These are phyloP conservation scores for Bostrychus sinensis DNA, from an alignment of 2,113 vertebrate species.

Conservation along the genomic window DNA sequence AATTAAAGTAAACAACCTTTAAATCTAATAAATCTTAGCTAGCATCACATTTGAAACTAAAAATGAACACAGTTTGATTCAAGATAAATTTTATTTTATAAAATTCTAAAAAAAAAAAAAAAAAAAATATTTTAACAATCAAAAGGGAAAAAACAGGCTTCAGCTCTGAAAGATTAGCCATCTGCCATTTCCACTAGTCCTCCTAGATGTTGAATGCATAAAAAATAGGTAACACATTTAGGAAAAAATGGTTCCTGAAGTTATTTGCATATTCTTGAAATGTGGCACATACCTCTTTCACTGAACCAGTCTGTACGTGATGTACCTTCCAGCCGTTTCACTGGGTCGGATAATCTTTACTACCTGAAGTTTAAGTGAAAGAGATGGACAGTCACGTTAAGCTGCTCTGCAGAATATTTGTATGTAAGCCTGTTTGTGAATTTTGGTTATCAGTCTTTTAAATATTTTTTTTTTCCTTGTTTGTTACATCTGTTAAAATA, in stretches of 20 bases:
- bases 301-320: slow-evolving; percentile 97
- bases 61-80: no score
- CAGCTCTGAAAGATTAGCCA: no score
- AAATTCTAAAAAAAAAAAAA: slow-evolving; percentile 42
- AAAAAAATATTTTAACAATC: slow-evolving; percentile 12
- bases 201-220: not conserved
- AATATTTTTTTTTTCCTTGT: no score
- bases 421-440: no score
- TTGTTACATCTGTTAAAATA: no score
- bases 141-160: slow-evolving; percentile 5
- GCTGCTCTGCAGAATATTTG: not conserved
- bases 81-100: slow-evolving; percentile 51
- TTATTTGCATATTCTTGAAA: not conserved
- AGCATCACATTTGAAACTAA: no score
- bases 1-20: no score
- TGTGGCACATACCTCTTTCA: slow-evolving; percentile 53
- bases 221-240: not conserved
- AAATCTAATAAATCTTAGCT: no score
- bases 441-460: no score
- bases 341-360: slow-evolving; percentile 98
- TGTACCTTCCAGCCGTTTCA: slow-evolving; percentile 94
- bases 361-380: slow-evolving; percentile 76
- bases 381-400: not conserved
- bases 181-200: not conserved
- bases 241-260: not conserved